A percentile compares a stretch with the other conserved stretches of the same genome.
phyloP scores from a whole-genome alignment of 2,797 vertebrate genomes.

The Nyctibius grandis region DNA sequence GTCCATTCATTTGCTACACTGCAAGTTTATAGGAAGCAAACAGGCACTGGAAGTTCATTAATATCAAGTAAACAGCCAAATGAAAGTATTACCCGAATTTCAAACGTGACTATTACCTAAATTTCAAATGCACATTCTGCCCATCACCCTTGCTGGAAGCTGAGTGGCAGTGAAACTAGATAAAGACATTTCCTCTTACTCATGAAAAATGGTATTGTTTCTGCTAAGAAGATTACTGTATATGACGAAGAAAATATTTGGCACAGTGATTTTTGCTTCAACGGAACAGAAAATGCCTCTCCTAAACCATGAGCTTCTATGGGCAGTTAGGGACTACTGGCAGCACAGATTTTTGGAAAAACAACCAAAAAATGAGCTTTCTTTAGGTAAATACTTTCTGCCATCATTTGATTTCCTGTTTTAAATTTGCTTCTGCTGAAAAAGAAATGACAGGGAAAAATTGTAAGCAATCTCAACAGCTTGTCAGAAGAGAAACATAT shows the following conservation, averaged over 20 bases:
- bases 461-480: neutral
- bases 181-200: conserved; percentile 38
- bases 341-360: neutral
- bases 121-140: conserved; percentile 25
- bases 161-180: conserved; percentile 40
- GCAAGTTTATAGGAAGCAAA: conserved; percentile 10
- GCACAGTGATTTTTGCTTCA: neutral
- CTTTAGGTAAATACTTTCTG: neutral
- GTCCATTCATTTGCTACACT: neutral
- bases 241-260: conserved; percentile 24
- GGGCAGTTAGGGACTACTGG: neutral
- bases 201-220: conserved; percentile 47
- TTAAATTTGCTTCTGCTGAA: neutral
- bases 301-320: neutral
- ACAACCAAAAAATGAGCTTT: neutral
- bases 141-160: neutral
- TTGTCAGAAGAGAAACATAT: conserved; percentile 21
- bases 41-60: neutral
- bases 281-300: neutral
- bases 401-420: neutral
- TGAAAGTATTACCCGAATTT: conserved; percentile 31
- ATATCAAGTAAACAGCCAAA: conserved; percentile 19
- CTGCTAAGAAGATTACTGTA: conserved; percentile 50
- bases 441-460: neutral
- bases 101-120: neutral